Base-by-base conservation (phyloP, 2,797 vertebrate genomes). In the Phrynocephalus vlangalii region DNA sequence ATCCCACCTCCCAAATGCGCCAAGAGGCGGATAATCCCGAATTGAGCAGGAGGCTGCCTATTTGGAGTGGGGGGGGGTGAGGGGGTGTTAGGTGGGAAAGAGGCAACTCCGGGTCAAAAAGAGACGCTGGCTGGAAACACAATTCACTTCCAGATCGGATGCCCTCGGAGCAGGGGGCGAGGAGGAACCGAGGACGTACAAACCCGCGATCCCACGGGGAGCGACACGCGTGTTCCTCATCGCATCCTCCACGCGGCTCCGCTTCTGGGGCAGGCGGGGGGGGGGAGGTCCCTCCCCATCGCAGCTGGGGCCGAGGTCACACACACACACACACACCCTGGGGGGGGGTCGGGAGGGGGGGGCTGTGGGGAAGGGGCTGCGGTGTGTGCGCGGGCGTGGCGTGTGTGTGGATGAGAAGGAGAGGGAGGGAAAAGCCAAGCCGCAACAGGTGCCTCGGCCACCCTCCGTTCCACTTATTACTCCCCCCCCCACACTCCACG, bases 241-340 rank as follows among this genome's bases (percentile, higher is more conserved):
- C 52, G 52, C 13, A 8, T 11, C 52, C 8, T 56, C 13, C 8
- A 56, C 52, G 13, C 52, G 52, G 52, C 52, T 56, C 52, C 52
- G 8, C 13, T 8, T 11, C 52, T 11, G 52, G 52, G 8, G 1
- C 8, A 56, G 52, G 52, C 8, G 52, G 33, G 33, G 33, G 33
- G 33, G 2, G 33, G 33, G 33, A 33, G 33, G 52, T 63, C 50
- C 82, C 24, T 66, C 50, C 87, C 20, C 50, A 85, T 4, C 87
- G 16, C n/a, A 33, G 83, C 66, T 75, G 83, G 76, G 81, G 78
- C 9, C 15, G 24, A 85, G 83, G 83, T 85, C 87, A 76, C n/a
- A 33, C 33, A 33, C 33, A 33, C 33, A 33, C 33, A 33, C 33
- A 33, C 33, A 33, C 33, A 33, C 33, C 33, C 33, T 33, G 33